These are phyloP conservation scores for Serranus cabrilla DNA, from an alignment of 2,797 vertebrate species.

Conservation along the genomic window DNA sequence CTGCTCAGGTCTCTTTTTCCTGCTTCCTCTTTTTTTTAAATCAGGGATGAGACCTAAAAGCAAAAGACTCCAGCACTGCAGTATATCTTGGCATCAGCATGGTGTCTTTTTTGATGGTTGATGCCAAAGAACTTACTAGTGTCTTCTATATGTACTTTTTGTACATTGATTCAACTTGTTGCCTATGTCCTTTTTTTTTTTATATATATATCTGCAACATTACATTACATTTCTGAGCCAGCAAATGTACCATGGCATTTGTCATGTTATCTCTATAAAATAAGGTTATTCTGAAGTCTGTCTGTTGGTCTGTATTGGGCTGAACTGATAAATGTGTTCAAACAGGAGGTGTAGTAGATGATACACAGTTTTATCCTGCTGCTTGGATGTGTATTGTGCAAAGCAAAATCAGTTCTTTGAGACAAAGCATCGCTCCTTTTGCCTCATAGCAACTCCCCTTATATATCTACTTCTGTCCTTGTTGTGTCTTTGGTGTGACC, in stretches of 20 bases:
- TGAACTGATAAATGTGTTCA: slow-evolving; percentile 41
- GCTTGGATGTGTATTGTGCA: not conserved
- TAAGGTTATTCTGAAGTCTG: slow-evolving; percentile 27
- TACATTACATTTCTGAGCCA: not conserved
- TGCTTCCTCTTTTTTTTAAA: slow-evolving; percentile 45
- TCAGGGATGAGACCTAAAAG: slow-evolving; percentile 66
- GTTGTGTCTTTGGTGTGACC: slow-evolving; percentile 59
- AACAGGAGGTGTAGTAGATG: slow-evolving; percentile 1
- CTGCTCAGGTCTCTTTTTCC: slow-evolving; percentile 40
- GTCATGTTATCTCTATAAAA: slow-evolving; percentile 19
- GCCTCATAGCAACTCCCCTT: not conserved
- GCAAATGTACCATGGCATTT: not conserved
- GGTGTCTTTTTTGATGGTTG: not conserved
- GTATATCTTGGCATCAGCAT: not conserved
- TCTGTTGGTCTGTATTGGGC: slow-evolving; percentile 6
- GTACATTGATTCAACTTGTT: not conserved
- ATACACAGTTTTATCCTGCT: slow-evolving; percentile 16
- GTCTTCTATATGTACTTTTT: not conserved
- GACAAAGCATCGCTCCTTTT: slow-evolving; percentile 46
- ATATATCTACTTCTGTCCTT: slow-evolving; percentile 35
- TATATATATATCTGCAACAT: not conserved
- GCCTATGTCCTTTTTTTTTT: not conserved
- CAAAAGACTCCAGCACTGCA: not conserved
- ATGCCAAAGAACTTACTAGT: not conserved
- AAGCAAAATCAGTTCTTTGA: slow-evolving; percentile 20